A percentile compares a stretch with the other conserved stretches of the same genome.
Evolutionary conservation across 2,888 invertebrate genomes (phyloP).

Genomic region (Pomacea canaliculata): DNA sequence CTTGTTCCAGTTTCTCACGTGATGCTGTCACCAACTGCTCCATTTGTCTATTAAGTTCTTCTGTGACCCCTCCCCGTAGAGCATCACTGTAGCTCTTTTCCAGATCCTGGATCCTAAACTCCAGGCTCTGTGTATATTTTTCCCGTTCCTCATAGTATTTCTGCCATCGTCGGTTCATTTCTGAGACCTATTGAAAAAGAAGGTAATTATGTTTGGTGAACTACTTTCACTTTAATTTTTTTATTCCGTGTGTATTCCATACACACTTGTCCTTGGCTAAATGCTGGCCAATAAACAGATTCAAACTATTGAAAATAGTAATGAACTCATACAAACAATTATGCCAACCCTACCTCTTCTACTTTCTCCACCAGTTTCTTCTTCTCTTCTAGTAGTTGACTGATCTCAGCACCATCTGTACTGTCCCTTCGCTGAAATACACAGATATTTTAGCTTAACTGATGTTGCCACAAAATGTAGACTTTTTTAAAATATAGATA

Average conservation of each 20-base stretch:
- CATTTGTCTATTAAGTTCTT: constrained; percentile 22
- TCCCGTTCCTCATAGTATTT: constrained; percentile 50
- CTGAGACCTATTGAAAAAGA: constrained; percentile 40
- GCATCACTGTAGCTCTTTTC: constrained; percentile 24
- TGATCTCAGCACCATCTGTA: constrained; percentile 13
- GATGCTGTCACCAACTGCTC: constrained; percentile 22
- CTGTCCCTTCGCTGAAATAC: constrained; percentile 23
- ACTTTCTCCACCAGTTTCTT: constrained; percentile 31
- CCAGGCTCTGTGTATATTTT: constrained; percentile 36
- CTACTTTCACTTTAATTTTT: too few species aligned
- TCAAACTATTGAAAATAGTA: too few species aligned
- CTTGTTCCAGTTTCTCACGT: constrained; percentile 17
- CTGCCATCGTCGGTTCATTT: constrained; percentile 60
- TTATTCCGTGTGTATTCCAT: too few species aligned
- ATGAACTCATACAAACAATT: too few species aligned
- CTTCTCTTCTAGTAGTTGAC: constrained; percentile 31
- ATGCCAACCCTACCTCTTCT: constrained; percentile 24
- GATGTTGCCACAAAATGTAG: too few species aligned
- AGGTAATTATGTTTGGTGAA: too few species aligned
- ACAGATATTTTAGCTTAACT: too few species aligned
- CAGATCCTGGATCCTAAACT: constrained; percentile 37
- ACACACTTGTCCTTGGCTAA: too few species aligned
- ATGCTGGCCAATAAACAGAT: too few species aligned
- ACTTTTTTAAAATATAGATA: too few species aligned
- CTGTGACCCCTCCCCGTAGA: constrained; percentile 9